A percentile compares a stretch with the other conserved stretches of the same genome.
These are phyloP conservation scores for Microchrysa polita DNA, from an alignment of 2,888 invertebrate genomes.

Conservation along the genomic window DNA sequence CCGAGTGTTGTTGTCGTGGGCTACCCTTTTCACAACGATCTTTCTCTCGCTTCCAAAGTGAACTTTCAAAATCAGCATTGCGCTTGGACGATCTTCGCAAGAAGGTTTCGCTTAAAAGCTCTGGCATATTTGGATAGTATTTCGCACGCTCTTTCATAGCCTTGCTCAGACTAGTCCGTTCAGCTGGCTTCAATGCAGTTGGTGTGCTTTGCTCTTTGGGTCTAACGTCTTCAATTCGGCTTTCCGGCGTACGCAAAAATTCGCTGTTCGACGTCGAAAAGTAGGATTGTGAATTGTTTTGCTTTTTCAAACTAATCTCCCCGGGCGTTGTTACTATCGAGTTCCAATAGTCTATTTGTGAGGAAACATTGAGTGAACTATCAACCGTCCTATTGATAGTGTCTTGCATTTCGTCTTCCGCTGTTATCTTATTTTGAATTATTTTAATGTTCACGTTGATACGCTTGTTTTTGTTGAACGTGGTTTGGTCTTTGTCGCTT, in stretches of 20 bases:
- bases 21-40: conserved; percentile 43
- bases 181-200: neutral
- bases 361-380: conserved; percentile 34
- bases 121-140: conserved; percentile 51
- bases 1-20: neutral
- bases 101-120: conserved; percentile 49
- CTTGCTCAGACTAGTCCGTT: conserved; percentile 26
- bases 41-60: conserved; percentile 47
- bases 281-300: conserved; percentile 19
- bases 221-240: neutral
- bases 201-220: conserved; percentile 15
- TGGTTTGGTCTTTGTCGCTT: neutral
- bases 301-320: conserved; percentile 32
- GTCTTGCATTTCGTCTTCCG: neutral
- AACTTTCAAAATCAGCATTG: conserved; percentile 45
- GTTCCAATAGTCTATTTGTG: conserved; percentile 48
- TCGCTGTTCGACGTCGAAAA: neutral
- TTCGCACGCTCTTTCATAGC: conserved; percentile 38
- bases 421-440: conserved; percentile 47
- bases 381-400: neutral
- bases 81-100: conserved; percentile 3
- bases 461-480: conserved; percentile 29
- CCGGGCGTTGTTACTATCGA: conserved; percentile 30
- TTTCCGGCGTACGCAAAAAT: neutral
- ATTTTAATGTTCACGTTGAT: conserved; percentile 51